Percentiles rank a stretch among this genome's conserved stretches.
Conservation (phyloP, 2,888 invertebrate species). For the Drosophila prolongata region DNA sequence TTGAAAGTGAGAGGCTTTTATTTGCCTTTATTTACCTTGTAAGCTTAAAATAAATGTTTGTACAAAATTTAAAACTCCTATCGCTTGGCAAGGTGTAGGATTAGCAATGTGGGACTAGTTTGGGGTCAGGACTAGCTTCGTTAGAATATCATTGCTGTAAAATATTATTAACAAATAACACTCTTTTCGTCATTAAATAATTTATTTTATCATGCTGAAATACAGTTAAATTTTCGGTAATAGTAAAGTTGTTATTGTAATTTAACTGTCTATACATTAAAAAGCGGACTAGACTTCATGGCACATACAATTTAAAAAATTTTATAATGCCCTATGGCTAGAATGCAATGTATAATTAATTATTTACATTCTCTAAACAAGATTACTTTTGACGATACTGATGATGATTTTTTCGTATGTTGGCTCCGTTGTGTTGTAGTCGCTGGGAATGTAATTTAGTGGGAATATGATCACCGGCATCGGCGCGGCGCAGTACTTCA, state of each 20-base stretch:
- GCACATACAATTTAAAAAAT: slow-evolving; percentile 26
- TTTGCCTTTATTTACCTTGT: not conserved
- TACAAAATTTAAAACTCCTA: not conserved
- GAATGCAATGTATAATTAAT: slow-evolving; percentile 13
- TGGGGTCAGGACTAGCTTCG: too few relatives aligned
- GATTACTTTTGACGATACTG: slow-evolving; percentile 32
- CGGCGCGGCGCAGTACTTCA: slow-evolving; percentile 90
- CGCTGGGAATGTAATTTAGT: slow-evolving; percentile 61
- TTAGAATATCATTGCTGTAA: too few relatives aligned
- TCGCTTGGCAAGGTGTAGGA: too few relatives aligned
- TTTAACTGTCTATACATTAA: slow-evolving; percentile 29
- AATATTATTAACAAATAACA: not conserved
- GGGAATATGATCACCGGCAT: slow-evolving; percentile 80
- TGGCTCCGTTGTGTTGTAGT: slow-evolving; percentile 18
- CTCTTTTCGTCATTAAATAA: not conserved
- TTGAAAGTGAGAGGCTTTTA: not conserved
- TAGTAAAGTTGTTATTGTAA: slow-evolving; percentile 5
- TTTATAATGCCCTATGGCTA: slow-evolving; percentile 19
- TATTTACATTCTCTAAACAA: slow-evolving; percentile 14
- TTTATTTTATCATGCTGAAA: slow-evolving; percentile 13
- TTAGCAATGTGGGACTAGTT: too few relatives aligned
- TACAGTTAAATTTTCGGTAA: slow-evolving; percentile 2
- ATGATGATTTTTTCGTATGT: slow-evolving; percentile 20
- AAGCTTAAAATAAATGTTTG: slow-evolving; percentile 8
- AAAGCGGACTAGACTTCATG: slow-evolving; percentile 33